These are phyloP conservation scores for Engystomops pustulosus DNA, from an alignment of 2,113 vertebrate genomes.

Conservation along the genomic window DNA sequence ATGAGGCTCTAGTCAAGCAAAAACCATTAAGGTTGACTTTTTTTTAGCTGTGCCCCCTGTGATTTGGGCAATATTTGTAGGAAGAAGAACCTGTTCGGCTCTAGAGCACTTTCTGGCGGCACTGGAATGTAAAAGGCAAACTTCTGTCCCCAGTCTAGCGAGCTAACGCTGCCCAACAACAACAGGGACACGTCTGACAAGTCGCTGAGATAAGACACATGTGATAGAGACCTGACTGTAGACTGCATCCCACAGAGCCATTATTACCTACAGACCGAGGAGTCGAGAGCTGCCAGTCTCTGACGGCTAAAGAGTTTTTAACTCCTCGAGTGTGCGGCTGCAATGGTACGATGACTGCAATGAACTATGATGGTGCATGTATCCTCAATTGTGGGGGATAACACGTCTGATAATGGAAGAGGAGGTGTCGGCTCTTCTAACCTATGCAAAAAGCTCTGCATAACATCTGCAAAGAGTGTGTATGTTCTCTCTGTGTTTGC, in stretches of 20 bases:
- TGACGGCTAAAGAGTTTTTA: background rate
- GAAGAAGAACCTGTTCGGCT: background rate
- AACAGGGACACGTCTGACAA: background rate
- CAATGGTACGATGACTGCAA: background rate
- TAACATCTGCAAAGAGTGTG: too few relatives aligned
- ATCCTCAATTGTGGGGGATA: background rate
- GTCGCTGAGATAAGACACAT: background rate
- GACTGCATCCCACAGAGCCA: constrained; percentile 11
- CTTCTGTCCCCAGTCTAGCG: background rate
- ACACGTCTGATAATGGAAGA: background rate
- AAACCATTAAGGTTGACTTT: constrained; percentile 9
- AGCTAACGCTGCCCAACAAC: constrained; percentile 12
- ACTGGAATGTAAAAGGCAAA: constrained; percentile 23
- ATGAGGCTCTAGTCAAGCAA: constrained; percentile 30
- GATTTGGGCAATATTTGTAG: background rate
- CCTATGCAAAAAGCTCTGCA: too few relatives aligned
- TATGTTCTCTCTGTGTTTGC: too few relatives aligned
- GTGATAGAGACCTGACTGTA: constrained; percentile 13
- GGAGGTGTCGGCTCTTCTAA: background rate
- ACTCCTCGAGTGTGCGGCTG: background rate
- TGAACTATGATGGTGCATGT: too few relatives aligned
- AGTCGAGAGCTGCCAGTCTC: background rate
- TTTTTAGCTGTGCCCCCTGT: background rate
- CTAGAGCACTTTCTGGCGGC: constrained; percentile 5
- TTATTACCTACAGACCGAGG: constrained; percentile 22